Base-by-base conservation (phyloP, 2,113 vertebrate species). In the Indri indri region DNA sequence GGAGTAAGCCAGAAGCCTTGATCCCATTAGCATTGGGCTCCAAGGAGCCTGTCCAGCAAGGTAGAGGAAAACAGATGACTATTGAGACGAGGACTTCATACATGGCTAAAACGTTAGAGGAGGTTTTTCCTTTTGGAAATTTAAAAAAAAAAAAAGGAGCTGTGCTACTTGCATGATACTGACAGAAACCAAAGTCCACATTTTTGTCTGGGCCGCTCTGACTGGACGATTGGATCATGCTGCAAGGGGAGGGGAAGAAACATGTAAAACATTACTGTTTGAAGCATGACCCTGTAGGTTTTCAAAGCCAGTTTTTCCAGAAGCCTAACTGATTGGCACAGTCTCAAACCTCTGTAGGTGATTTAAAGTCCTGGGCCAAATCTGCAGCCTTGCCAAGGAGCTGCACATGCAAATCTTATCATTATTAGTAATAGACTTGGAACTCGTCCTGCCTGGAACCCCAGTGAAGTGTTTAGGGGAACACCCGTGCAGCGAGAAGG, bases 321-420 rank as follows among this genome's bases (percentile, higher is more conserved):
- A 95, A 97, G 61, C 92, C 92, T 97, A 96, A 93, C 91, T 94
- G 96, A 95, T 91, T 93, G 97, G 97, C 95, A 73, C 42, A 27
- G 18, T 77, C 94, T 96, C 97, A 97, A 96, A 82, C 42, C 79
- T 91, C 96, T 95, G 93, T 18, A 91, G 94, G 90, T 95, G 87
- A 96, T 73, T 91, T 87, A 54, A 81, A 88, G 77, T 76, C 65
- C 81, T 30, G 52, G 47, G n/a, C 34, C 86, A 74, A 85, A 73
- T 66, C 54, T 17, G 57, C 13, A 61, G 14, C 22, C 13, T 80
- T 63, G 95, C 95, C 86, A 82, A 95, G 45, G 50, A 93, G n/a
- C 61, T 73, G 37, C 70, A 74, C 52, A 47, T 37, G 27, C 88
- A 80, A 65, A 94, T 76, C 50, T 30, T 76, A 32, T 23, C 88